Evolutionary conservation across 2,113 vertebrate species (phyloP), one percentile per base, ranked within the genome.

Genomic region (Casuarius casuarius): DNA sequence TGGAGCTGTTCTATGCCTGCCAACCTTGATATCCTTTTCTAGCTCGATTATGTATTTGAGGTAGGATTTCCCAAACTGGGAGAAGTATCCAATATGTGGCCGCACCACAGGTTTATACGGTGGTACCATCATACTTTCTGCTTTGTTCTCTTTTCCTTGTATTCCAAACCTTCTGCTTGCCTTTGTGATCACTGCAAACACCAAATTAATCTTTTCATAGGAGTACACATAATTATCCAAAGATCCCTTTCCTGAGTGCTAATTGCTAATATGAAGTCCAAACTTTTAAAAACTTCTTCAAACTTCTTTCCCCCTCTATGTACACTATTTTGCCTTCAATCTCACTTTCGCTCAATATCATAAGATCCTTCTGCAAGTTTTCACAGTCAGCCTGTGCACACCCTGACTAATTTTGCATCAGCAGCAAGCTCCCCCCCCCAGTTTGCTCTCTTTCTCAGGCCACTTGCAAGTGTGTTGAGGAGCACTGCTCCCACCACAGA

Each of bases 231-330:
- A 75, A 48, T 81, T 89, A 85, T 35, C 42, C 66, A 58, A 29
- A 68, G 2, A 13, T 35, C 29, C 20, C 17, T 82, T 91, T 84
- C 71, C n/a, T 28, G 26, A 46, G 5, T 42, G 14, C 42, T 61
- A 81, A 81, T 72, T 28, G 33, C 8, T 58, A 89, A 42, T 48
- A 78, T 5, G 2, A 89, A 92, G 46, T 28, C 51, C 52, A 77
- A 77, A 82, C 5, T 72, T 72, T 13, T 26, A 49, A 61, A 15
- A 38, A 38, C 38, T 38, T 38, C 38, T 38, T 38, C 38, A 38
- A 38, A 38, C 38, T n/a, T 58, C 40, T 67, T 48, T 25, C 33
- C 2, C 6, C 42, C 31, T 0, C 8, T 2, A 6, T 18, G 0
- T 79, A 44, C 21, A 48, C 67, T 79, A 42, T 90, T 93, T 85